Evolutionary conservation across 2,888 invertebrate genomes (phyloP).

Genomic region (Dicyrtoma fusca): DNA sequence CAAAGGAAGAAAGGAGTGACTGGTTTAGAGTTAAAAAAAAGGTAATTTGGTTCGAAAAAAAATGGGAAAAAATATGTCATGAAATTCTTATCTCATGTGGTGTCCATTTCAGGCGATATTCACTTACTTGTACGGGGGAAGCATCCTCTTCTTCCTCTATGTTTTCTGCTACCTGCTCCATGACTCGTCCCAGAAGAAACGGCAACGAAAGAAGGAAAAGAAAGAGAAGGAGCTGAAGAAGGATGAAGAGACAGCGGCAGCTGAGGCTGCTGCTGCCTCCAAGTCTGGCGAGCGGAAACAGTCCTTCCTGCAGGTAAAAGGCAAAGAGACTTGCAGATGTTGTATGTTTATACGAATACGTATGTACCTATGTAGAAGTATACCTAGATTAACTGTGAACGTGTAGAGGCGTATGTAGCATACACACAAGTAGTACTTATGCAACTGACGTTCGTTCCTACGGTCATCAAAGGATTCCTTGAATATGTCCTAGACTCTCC

Average conservation of each 20-base stretch:
- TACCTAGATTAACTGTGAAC: too few relatives aligned
- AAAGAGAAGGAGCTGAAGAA: conserved; percentile 53
- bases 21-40: conserved; percentile 1
- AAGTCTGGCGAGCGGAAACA: conserved; percentile 57
- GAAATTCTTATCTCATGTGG: conserved; percentile 4
- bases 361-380: too few relatives aligned
- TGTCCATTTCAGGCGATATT: conserved; percentile 72
- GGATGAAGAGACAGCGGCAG: conserved; percentile 55
- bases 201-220: conserved; percentile 52
- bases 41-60: not conserved
- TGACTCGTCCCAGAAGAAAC: conserved; percentile 65
- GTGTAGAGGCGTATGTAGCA: too few relatives aligned
- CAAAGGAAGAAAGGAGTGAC: conserved; percentile 2
- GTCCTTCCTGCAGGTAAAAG: conserved; percentile 56
- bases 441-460: conserved; percentile 15
- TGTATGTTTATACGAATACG: too few relatives aligned
- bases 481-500: too few relatives aligned
- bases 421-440: too few relatives aligned
- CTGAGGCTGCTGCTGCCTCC: conserved; percentile 55
- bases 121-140: conserved; percentile 89
- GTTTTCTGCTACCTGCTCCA: conserved; percentile 93
- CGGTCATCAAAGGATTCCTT: too few relatives aligned
- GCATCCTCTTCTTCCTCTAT: conserved; percentile 89
- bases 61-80: conserved; percentile 8
- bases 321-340: not conserved